phyloP scores from a whole-genome alignment of 2,888 invertebrate species.

The Diogma glabrata region DNA sequence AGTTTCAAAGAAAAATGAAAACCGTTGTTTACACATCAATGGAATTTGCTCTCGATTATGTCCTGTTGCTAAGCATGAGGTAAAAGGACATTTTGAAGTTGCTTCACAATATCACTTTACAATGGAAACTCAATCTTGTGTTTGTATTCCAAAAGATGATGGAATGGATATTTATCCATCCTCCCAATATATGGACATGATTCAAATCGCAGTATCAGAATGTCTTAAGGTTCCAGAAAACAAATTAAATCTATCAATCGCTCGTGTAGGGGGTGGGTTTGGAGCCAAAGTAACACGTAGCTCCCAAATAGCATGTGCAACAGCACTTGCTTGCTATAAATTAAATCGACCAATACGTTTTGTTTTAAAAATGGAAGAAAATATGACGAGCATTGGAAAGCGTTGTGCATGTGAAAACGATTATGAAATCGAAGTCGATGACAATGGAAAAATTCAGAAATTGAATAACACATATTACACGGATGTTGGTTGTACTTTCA shows the following conservation, averaged over 20 bases:
- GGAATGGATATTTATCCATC: conserved; percentile 50
- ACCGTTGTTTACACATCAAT: too few species aligned
- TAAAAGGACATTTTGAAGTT: conserved; percentile 42
- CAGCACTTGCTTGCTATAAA: conserved; percentile 48
- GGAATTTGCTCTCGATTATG: too few species aligned
- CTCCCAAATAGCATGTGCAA: conserved; percentile 44
- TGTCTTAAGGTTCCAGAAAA: conserved; percentile 42
- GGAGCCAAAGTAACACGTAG: conserved; percentile 54
- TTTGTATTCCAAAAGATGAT: conserved; percentile 53
- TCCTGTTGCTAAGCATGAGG: too few species aligned
- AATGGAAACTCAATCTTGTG: conserved; percentile 54
- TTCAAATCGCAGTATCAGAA: conserved; percentile 42
- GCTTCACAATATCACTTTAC: conserved; percentile 56
- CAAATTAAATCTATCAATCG: conserved; percentile 49
- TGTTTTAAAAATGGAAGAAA: conserved; percentile 47
- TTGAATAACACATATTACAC: conserved; percentile 43
- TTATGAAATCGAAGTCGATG: conserved; percentile 49
- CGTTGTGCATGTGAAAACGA: conserved; percentile 40
- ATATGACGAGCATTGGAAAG: conserved; percentile 52
- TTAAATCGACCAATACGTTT: conserved; percentile 50
- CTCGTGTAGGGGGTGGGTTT: conserved; percentile 56
- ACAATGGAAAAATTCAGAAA: conserved; percentile 51
- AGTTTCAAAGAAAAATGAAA: too few species aligned
- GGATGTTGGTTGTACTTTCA: conserved; percentile 39
- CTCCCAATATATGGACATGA: conserved; percentile 48